These are phyloP conservation scores for Aulostomus chinensis DNA, from an alignment of 2,797 vertebrate species.

Conservation along the genomic window DNA sequence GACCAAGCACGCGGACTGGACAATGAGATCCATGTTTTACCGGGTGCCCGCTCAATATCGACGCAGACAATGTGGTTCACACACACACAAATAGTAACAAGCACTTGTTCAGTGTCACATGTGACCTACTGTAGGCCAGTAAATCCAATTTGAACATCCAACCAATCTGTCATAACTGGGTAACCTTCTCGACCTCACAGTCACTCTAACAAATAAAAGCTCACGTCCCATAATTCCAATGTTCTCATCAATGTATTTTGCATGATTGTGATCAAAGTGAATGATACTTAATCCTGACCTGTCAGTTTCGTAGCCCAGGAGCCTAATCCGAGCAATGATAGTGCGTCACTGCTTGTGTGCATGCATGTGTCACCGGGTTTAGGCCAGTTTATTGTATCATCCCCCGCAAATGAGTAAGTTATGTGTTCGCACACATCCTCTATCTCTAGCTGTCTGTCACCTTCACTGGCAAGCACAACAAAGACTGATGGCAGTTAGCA, in stretches of 20 bases:
- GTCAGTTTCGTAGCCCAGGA: slow-evolving; percentile 20
- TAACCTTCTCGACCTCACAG: neutral
- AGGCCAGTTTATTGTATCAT: slow-evolving; percentile 3
- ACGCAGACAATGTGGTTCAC: slow-evolving; percentile 46
- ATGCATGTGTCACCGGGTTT: slow-evolving; percentile 17
- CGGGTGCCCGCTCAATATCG: slow-evolving; percentile 55
- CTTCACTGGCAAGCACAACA: slow-evolving; percentile 14
- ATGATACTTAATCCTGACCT: slow-evolving; percentile 35
- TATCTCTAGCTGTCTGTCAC: slow-evolving; percentile 21
- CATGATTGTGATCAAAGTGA: neutral
- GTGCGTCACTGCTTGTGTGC: neutral
- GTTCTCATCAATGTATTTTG: slow-evolving; percentile 15
- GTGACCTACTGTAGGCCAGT: slow-evolving; percentile 44
- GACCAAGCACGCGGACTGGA: slow-evolving; percentile 54
- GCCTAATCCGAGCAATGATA: slow-evolving; percentile 17
- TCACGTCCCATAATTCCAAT: neutral
- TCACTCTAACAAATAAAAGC: slow-evolving; percentile 3
- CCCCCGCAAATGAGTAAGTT: slow-evolving; percentile 26
- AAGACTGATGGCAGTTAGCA: slow-evolving; percentile 30
- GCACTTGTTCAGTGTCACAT: slow-evolving; percentile 37
- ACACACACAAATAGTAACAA: slow-evolving; percentile 17
- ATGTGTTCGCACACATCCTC: slow-evolving; percentile 35
- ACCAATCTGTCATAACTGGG: slow-evolving; percentile 6
- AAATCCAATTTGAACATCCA: slow-evolving; percentile 25
- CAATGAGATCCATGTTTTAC: slow-evolving; percentile 46